Percentiles rank a stretch among this genome's conserved stretches.
Evolutionary conservation across 2,797 vertebrate genomes (phyloP).

Genomic region (Graptemys geographica): DNA sequence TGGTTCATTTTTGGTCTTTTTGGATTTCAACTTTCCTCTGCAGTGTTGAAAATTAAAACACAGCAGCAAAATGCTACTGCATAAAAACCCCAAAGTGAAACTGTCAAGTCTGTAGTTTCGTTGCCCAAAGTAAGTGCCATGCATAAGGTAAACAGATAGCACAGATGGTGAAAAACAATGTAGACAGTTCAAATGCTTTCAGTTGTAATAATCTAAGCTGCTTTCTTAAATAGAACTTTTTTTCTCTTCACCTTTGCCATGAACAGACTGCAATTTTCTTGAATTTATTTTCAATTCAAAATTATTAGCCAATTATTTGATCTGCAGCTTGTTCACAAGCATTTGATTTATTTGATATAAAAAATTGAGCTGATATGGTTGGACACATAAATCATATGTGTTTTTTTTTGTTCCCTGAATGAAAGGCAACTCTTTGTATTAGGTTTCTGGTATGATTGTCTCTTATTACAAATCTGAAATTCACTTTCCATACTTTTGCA

Average conservation of each 20-base stretch:
- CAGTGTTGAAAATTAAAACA: neutral
- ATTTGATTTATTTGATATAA: slow-evolving; percentile 24
- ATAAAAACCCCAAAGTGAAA: neutral
- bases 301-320: neutral
- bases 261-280: slow-evolving; percentile 4
- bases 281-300: neutral
- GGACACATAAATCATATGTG: neutral
- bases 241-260: neutral
- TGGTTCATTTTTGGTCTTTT: slow-evolving; percentile 35
- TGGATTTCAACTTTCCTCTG: neutral
- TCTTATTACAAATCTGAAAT: slow-evolving; percentile 5
- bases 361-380: slow-evolving; percentile 39
- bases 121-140: slow-evolving; percentile 10
- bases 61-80: neutral
- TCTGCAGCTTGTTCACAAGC: neutral
- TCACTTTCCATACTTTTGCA: neutral
- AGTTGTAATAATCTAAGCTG: neutral
- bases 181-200: slow-evolving; percentile 9
- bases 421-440: neutral
- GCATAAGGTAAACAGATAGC: neutral
- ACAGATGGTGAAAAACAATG: neutral
- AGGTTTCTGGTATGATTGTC: neutral
- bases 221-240: neutral
- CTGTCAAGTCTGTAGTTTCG: slow-evolving; percentile 7
- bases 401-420: neutral